Percentiles rank a stretch among this genome's conserved stretches.
Conservation (phyloP, 2,113 vertebrate species). For the Meriones unguiculatus region DNA sequence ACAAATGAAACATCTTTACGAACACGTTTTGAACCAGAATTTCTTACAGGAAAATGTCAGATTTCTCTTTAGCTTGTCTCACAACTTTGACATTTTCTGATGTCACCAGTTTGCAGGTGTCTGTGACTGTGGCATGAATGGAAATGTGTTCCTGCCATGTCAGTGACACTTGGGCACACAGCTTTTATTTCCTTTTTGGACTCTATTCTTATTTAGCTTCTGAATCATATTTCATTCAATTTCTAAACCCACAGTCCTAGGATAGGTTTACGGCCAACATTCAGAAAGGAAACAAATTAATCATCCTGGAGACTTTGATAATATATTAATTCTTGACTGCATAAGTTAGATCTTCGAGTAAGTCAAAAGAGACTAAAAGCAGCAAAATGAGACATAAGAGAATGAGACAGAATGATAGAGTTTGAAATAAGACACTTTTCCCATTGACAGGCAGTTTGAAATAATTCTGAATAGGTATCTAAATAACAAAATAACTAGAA, state of each 20-base stretch:
- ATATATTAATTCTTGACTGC: not conserved
- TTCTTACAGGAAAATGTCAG: constrained; percentile 82
- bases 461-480: not conserved
- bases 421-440: not conserved
- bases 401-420: not conserved
- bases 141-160: constrained; percentile 83
- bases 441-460: constrained; percentile 21
- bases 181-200: constrained; percentile 93
- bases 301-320: not conserved
- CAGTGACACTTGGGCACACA: constrained; percentile 89
- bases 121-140: constrained; percentile 63
- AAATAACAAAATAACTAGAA: not conserved
- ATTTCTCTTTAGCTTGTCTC: constrained; percentile 70
- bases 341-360: not conserved
- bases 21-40: constrained; percentile 85
- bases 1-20: constrained; percentile 87
- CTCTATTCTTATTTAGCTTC: constrained; percentile 95
- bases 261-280: constrained; percentile 88
- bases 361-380: not conserved
- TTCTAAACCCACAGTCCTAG: constrained; percentile 91
- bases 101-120: constrained; percentile 78
- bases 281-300: constrained; percentile 55
- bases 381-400: not conserved
- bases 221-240: constrained; percentile 95
- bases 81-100: constrained; percentile 77